Conservation (phyloP, 64 coral and sea anemone genomes). For the Anthopleura sola region DNA sequence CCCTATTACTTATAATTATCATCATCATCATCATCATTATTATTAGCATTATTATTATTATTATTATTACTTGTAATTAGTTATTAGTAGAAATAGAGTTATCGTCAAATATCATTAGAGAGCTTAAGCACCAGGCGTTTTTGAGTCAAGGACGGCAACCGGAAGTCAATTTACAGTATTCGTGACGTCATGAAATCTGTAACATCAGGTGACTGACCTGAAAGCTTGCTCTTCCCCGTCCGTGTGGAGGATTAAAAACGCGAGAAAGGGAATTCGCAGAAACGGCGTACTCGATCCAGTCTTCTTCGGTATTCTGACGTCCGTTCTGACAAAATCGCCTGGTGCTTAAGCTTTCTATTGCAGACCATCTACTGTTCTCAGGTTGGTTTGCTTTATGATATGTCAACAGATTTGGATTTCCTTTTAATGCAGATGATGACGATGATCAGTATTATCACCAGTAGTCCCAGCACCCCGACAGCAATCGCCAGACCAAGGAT, state of each 20-base stretch:
- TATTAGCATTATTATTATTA: too few species aligned
- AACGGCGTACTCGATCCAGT: constrained; percentile 44
- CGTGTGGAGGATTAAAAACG: constrained; percentile 1
- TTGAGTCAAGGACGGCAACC: not conserved
- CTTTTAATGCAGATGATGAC: not conserved
- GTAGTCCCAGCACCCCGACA: not conserved
- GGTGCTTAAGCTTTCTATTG: constrained; percentile 33
- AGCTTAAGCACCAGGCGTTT: constrained; percentile 15
- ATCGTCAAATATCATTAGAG: too few species aligned
- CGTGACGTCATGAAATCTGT: not conserved
- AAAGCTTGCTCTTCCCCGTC: not conserved
- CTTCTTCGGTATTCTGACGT: constrained; percentile 21
- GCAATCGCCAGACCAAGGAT: not conserved
- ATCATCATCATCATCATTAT: too few species aligned
- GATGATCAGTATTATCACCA: not conserved
- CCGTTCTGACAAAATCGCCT: constrained; percentile 30
- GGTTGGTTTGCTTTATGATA: too few species aligned
- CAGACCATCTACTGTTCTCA: too few species aligned
- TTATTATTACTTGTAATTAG: too few species aligned
- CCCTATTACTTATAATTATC: too few species aligned
- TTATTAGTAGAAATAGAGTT: too few species aligned
- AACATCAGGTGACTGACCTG: not conserved
- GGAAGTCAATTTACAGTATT: constrained; percentile 13
- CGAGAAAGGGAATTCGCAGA: constrained; percentile 7
- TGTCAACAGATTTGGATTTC: not conserved